These are phyloP conservation scores for Pemphredon lugubris DNA, from an alignment of 2,888 invertebrate species.

Conservation along the genomic window DNA sequence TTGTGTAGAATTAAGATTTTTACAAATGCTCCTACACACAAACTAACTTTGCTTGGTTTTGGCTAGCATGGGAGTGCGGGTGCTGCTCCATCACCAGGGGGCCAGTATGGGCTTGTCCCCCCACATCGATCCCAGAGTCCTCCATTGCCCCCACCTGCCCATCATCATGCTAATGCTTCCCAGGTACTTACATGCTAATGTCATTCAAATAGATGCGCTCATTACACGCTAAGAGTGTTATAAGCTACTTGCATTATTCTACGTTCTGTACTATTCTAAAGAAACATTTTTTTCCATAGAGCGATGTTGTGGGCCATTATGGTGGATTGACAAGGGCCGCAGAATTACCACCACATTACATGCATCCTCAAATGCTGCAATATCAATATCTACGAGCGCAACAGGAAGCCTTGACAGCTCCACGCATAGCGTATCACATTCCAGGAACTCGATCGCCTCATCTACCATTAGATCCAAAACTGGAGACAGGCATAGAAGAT, in stretches of 20 bases:
- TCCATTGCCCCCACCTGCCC: slow-evolving; percentile 89
- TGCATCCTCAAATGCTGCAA: slow-evolving; percentile 83
- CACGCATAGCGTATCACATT: slow-evolving; percentile 78
- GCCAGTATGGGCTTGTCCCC: slow-evolving; percentile 78
- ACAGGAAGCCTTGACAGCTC: slow-evolving; percentile 79
- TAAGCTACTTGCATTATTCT: neutral
- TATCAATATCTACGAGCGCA: slow-evolving; percentile 83
- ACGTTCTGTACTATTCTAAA: too few species aligned
- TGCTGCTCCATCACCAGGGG: slow-evolving; percentile 77
- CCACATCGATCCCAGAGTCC: slow-evolving; percentile 84
- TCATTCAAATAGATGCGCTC: slow-evolving; percentile 12
- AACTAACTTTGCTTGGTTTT: slow-evolving; percentile 77
- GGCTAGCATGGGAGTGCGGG: slow-evolving; percentile 79
- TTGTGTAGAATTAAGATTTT: slow-evolving; percentile 1
- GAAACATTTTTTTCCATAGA: slow-evolving; percentile 79
- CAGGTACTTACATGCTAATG: slow-evolving; percentile 76
- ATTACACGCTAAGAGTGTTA: neutral
- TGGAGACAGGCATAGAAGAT: slow-evolving; percentile 85
- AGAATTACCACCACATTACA: slow-evolving; percentile 82
- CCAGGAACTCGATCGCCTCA: slow-evolving; percentile 78
- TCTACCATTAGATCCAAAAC: slow-evolving; percentile 82
- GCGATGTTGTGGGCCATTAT: slow-evolving; percentile 83
- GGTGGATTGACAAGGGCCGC: slow-evolving; percentile 78
- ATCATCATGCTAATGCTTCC: slow-evolving; percentile 85
- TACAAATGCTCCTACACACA: slow-evolving; percentile 21